phyloP scores from a whole-genome alignment of 2,113 vertebrate species.

The Eurystomus gularis region DNA sequence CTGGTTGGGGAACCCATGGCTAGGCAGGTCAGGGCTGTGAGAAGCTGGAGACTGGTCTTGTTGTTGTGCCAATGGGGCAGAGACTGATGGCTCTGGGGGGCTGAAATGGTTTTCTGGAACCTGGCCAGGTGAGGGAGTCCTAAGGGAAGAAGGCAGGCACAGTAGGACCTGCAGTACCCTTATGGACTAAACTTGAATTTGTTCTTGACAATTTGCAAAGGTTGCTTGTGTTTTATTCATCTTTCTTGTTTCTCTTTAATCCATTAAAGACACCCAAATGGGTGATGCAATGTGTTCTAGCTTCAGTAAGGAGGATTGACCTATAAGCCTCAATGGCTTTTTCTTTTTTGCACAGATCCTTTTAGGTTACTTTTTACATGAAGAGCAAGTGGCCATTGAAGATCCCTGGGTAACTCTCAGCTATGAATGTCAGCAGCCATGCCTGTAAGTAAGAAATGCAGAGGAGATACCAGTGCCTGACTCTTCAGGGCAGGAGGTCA shows the following conservation, averaged over 20 bases:
- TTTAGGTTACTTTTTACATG: background rate
- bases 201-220: background rate
- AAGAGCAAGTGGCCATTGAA: background rate
- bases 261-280: background rate
- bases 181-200: background rate
- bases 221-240: background rate
- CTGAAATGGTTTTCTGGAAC: background rate
- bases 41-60: fast-evolving
- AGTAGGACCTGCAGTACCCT: background rate
- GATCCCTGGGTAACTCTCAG: background rate
- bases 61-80: fast-evolving
- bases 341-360: background rate
- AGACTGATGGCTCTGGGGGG: background rate
- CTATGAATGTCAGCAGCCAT: background rate
- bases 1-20: no score
- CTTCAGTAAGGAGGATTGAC: background rate
- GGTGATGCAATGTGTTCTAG: background rate
- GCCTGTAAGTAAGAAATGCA: background rate
- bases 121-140: background rate
- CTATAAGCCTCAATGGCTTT: background rate
- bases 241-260: background rate
- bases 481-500: background rate
- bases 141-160: background rate
- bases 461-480: background rate
- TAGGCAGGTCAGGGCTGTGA: background rate